phyloP scores from a whole-genome alignment of 2,113 vertebrate species.

The Platichthys flesus region DNA sequence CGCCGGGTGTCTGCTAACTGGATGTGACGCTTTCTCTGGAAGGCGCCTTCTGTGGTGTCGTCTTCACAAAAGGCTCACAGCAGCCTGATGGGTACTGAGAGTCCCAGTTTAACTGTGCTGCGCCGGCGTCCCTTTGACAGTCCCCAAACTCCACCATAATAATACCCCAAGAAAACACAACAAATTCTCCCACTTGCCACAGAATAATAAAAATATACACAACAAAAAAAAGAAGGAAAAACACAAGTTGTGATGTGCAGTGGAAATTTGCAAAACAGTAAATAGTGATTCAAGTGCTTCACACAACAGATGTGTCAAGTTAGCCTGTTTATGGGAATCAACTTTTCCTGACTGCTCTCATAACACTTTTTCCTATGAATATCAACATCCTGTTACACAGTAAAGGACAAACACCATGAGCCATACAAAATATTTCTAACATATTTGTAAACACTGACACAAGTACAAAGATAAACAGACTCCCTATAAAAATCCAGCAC shows the following conservation, averaged over 20 bases:
- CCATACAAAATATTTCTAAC: conserved; percentile 68
- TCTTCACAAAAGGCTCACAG: conserved; percentile 74
- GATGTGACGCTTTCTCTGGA: conserved; percentile 75
- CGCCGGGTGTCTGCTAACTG: conserved; percentile 78
- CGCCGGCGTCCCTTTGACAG: conserved; percentile 67
- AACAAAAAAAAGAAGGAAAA: conserved; percentile 16
- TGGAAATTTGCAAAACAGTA: conserved; percentile 74
- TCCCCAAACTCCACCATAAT: conserved; percentile 66
- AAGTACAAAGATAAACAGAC: conserved; percentile 71
- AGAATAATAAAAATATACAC: conserved; percentile 44
- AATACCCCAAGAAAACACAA: conserved; percentile 69
- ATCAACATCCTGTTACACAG: conserved; percentile 67
- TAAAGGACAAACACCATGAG: conserved; percentile 73
- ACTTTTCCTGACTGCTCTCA: conserved; percentile 77
- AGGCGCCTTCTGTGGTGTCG: conserved; percentile 74
- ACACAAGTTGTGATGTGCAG: conserved; percentile 74
- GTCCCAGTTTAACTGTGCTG: conserved; percentile 73
- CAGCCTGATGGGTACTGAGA: conserved; percentile 78
- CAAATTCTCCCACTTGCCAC: conserved; percentile 76
- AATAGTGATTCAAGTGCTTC: conserved; percentile 72
- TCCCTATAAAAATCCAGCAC: conserved; percentile 64
- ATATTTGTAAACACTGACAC: conserved; percentile 79
- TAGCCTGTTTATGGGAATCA: conserved; percentile 80
- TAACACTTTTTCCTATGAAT: conserved; percentile 67
- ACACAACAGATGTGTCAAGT: conserved; percentile 77